Evolutionary conservation across 2,113 vertebrate species (phyloP).

Genomic region (Chelonoidis abingdonii): DNA sequence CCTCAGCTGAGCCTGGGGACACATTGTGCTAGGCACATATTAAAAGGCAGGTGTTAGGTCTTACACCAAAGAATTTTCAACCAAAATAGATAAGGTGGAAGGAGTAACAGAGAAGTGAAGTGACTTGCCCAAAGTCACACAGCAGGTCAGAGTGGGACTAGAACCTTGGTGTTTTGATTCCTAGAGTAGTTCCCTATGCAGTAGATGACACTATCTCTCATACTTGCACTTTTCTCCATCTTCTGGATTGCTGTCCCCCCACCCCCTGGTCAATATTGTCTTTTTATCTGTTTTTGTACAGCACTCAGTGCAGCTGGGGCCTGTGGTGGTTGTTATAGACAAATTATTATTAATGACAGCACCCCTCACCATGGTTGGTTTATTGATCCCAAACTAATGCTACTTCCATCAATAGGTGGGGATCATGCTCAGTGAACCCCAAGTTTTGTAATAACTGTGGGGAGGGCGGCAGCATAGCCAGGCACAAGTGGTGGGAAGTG

Average conservation of each 20-base stretch:
- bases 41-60: background rate
- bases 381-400: background rate
- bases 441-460: no score
- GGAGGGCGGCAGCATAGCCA: fast-evolving
- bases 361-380: fast-evolving
- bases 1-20: background rate
- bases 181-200: fast-evolving
- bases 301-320: background rate
- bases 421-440: fast-evolving
- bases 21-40: background rate
- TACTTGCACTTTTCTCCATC: background rate
- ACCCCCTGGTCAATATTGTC: background rate
- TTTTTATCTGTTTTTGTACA: background rate
- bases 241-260: fast-evolving
- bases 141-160: background rate
- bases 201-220: background rate
- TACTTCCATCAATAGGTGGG: background rate
- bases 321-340: background rate
- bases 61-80: background rate
- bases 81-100: background rate
- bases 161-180: fast-evolving
- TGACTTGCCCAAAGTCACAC: fast-evolving
- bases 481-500: no score
- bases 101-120: fast-evolving
- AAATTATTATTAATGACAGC: background rate